Evolutionary conservation across 2,113 vertebrate species (phyloP), one percentile per base, ranked within the genome.

Genomic region (Corythoichthys intestinalis): DNA sequence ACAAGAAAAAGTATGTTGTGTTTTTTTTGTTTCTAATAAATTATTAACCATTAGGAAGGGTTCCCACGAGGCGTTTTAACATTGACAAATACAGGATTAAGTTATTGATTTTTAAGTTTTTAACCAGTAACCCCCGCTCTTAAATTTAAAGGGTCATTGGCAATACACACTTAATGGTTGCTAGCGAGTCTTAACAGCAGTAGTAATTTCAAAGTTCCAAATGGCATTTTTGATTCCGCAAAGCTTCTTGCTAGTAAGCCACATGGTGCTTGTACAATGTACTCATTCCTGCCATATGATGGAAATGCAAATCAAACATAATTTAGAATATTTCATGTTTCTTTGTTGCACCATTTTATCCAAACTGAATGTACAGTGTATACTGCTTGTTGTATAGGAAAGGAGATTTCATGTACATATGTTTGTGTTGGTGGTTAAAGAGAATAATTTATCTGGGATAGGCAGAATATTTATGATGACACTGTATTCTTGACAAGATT

Each of bases 211-310:
- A 37, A 58, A 14, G 56, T 58, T 14, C 34, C 34, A 58, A 58
- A 37, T 37, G 34, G 12, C 56, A 58, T 11, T 12, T 58, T 15
- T 38, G 14, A 58, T 58, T 37, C 34, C 28, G 35, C 34, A 2
- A 15, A 37, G 34, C 34, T 58, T 58, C 12, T 62, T 58, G 41
- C 68, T 54, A 67, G 59, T 47, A 48, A 47, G 12, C 59, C 28
- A 57, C 48, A 52, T 0, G 34, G 62, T 64, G 77, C 74, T 76
- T 85, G 63, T 53, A 80, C 72, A 41, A 52, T 61, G 17, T 14
- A 20, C 35, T 69, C 52, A 13, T 10, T 68, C 0, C 28, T 48
- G 35, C 57, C 47, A 39, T 41, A 69, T 14, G 60, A 54, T 67
- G 60, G 58, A 74, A 72, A 66, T 65, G 69, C 66, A 77, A 53